phyloP scores from a whole-genome alignment of 2,797 vertebrate genomes.

The Cirrhinus molitorella region DNA sequence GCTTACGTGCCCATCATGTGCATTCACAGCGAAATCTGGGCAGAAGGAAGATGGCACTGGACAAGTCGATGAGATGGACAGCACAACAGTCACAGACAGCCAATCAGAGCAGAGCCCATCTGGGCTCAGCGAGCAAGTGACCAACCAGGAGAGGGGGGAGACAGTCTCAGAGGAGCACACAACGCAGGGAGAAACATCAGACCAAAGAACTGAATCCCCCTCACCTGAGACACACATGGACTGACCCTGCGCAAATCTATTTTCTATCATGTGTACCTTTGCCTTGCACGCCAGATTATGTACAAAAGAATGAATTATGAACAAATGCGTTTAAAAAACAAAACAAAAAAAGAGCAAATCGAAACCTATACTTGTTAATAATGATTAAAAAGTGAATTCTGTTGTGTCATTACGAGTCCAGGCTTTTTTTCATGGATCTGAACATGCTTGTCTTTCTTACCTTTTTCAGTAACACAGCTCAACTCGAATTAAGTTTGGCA shows the following conservation, averaged over 20 bases:
- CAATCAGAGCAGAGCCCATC: slow-evolving; percentile 51
- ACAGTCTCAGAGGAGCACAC: slow-evolving; percentile 69
- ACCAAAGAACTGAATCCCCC: slow-evolving; percentile 81
- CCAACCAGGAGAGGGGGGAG: slow-evolving; percentile 64
- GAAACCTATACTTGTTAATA: slow-evolving; percentile 80
- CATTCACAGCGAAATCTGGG: slow-evolving; percentile 56
- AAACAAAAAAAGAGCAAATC: slow-evolving; percentile 74
- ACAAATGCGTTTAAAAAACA: slow-evolving; percentile 66
- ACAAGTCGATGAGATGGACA: slow-evolving; percentile 49
- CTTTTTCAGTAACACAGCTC: not conserved
- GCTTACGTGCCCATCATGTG: slow-evolving; percentile 2
- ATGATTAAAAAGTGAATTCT: slow-evolving; percentile 78
- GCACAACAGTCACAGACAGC: slow-evolving; percentile 55
- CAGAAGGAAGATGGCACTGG: slow-evolving; percentile 43
- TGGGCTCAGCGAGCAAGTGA: slow-evolving; percentile 49
- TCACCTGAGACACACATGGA: slow-evolving; percentile 71
- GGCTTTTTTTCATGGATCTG: slow-evolving; percentile 10
- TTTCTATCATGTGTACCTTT: slow-evolving; percentile 80
- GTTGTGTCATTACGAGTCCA: slow-evolving; percentile 71
- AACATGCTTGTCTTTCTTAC: not conserved
- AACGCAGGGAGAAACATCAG: slow-evolving; percentile 74
- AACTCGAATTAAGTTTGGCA: not conserved
- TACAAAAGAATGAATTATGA: slow-evolving; percentile 79
- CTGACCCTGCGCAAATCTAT: slow-evolving; percentile 75
- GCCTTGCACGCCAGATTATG: slow-evolving; percentile 83